Evolutionary conservation across 2,113 vertebrate species (phyloP), one percentile per base, ranked within the genome.

Genomic region (Grammomys dolichurus): DNA sequence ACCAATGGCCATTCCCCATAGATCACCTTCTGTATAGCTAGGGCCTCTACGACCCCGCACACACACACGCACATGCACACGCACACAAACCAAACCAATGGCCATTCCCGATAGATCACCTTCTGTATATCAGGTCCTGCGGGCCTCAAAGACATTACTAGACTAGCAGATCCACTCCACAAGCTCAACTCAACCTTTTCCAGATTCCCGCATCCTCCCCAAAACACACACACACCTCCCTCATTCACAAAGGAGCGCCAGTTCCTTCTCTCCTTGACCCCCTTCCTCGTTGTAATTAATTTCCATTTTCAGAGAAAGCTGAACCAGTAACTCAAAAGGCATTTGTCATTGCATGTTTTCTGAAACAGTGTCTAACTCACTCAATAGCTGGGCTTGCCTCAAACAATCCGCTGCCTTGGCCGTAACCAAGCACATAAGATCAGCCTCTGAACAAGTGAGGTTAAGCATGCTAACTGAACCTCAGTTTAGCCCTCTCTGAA

Each of bases 301-400:
- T 67, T 87, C 87, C 94, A 95, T 95, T 88, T 82, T 90, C 19
- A 48, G 81, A 48, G 28, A 90, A 89, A 94, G 40, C 88, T 88
- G 58, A 87, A 95, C 78, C 86, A 58, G 51, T 43, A 75, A 60
- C n/a, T 63, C 85, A 75, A 89, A 17, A 54, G 84, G 40, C 78
- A 72, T 84, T 78, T n/a, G 63, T 65, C 28, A 65, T 65, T 77
- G 10, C 19, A 36, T 54, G 31, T 36, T 33, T 87, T 87, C n/a
- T 69, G 17, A 87, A 69, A 69, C 31, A 51, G 63, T 13, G 31
- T 33, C 63, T 69, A 67, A 87, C 36, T 81, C 54, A 36, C 33
- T 81, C 54, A 36, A 36, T 69, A 87, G 28, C 63, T 87, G 28
- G 58, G 40, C 58, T 87, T 40, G 31, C 28, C 46, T 51, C 67